Base-by-base conservation (phyloP, 2,113 vertebrate genomes). In the Pachycephala philippinensis region DNA sequence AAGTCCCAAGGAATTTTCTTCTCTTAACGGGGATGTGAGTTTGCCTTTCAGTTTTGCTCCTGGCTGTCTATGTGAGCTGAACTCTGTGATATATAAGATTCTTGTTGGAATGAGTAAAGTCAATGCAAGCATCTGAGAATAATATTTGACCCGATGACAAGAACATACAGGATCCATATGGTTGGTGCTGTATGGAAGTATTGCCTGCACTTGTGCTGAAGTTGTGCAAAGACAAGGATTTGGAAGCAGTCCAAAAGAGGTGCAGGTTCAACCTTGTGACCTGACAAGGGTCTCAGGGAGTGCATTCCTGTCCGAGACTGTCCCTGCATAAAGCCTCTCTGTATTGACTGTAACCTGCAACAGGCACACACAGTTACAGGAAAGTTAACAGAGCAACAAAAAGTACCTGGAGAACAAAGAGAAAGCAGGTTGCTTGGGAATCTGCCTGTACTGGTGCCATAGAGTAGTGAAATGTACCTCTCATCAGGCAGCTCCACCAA, bases 71-170 rank as follows among this genome's bases (percentile, higher is more conserved):
- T 40, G 37, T 80, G 35, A 69, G 23, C 57, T 70, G 66, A 91
- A 59, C 39, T 69, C 50, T 47, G 33, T 72, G 45, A 27, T 42
- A 30, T 2, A 1, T 11, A 37, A 65, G 70, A 33, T 87, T 76
- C 50, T 50, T 69, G 40, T 1, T 63, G 56, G 65, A 81, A 63
- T 30, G 42, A 75, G 14, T 71, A 42, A 94, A 83, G 85, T 59
- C 59, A 71, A 5, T 45, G 33, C 57, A 87, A 63, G 54, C 9
- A 2, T 85, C 89, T 96, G 93, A 93, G 92, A 91, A 45, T 76
- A 93, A n/a, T 95, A 83, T 57, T 69, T 94, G 84, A 95, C 54
- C 63, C 83, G 54, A 42, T 89, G 93, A 93, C 84, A 86, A 71
- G 75, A 64, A 94, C 59, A 83, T 53, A 91, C 53, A 90, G 75